Conservation (phyloP, 2,888 invertebrate species). For the Diadromus collaris region DNA sequence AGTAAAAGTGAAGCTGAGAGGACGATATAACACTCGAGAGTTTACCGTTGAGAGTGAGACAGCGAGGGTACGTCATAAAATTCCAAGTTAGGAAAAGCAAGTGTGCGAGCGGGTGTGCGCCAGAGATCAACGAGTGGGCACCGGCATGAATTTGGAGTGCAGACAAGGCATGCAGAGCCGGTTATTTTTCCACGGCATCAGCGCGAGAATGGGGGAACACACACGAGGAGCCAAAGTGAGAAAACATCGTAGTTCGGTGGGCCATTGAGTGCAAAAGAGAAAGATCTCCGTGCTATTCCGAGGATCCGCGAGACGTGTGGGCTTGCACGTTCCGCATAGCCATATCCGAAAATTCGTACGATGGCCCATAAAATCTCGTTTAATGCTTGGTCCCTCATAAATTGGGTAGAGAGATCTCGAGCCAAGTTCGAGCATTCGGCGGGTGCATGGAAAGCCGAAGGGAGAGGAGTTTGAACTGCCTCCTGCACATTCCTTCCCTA, state of each 20-base stretch:
- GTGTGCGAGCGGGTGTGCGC: conserved; percentile 3
- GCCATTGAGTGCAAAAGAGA: conserved; percentile 16
- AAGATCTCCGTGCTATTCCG: conserved; percentile 9
- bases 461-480: conserved; percentile 11
- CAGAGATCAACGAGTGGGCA: conserved; percentile 39
- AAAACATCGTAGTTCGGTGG: conserved; percentile 4
- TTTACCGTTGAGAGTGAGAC: conserved; percentile 21
- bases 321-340: conserved; percentile 24
- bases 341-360: conserved; percentile 48
- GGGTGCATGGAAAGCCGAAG: neutral
- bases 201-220: conserved; percentile 18
- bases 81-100: conserved; percentile 48
- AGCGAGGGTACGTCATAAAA: conserved; percentile 49
- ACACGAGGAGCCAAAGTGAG: conserved; percentile 22
- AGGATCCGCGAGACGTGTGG: conserved; percentile 12
- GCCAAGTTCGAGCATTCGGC: conserved; percentile 38
- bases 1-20: conserved; percentile 30
- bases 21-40: conserved; percentile 3
- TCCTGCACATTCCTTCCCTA: conserved; percentile 1
- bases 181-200: conserved; percentile 32
- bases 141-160: conserved; percentile 32
- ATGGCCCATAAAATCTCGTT: conserved; percentile 53
- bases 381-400: conserved; percentile 48
- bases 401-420: conserved; percentile 34
- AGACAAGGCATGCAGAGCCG: conserved; percentile 34